Evolutionary conservation across 2,113 vertebrate species (phyloP).

Genomic region (Caranx ignobilis): DNA sequence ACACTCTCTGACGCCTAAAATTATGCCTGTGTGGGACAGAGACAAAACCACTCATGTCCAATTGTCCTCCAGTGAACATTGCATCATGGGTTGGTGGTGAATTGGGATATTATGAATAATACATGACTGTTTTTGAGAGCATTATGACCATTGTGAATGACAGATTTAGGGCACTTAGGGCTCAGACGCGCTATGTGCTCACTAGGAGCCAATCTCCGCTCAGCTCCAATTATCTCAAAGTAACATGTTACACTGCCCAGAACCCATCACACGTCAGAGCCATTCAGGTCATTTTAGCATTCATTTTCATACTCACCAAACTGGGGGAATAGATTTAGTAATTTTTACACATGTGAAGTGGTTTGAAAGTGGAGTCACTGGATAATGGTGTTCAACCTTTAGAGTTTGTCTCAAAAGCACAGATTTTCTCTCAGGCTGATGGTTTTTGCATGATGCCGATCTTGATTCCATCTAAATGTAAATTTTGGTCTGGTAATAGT

Average conservation of each 20-base stretch:
- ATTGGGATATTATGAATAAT: constrained; percentile 64
- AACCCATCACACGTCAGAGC: constrained; percentile 43
- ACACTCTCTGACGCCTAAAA: constrained; percentile 35
- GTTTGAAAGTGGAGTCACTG: constrained; percentile 42
- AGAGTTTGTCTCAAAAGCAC: constrained; percentile 19
- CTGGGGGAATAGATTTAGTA: constrained; percentile 15
- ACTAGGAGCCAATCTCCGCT: constrained; percentile 39
- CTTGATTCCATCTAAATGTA: constrained; percentile 48
- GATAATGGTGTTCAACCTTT: constrained; percentile 39
- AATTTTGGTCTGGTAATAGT: constrained; percentile 10
- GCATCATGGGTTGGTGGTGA: constrained; percentile 32
- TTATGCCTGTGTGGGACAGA: constrained; percentile 31
- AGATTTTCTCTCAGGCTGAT: constrained; percentile 14
- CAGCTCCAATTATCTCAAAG: constrained; percentile 64
- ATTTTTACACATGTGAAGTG: constrained; percentile 41
- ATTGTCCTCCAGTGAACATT: constrained; percentile 12
- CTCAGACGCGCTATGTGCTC: constrained; percentile 26
- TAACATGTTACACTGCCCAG: constrained; percentile 47
- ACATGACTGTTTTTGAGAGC: constrained; percentile 55
- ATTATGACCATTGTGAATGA: constrained; percentile 60
- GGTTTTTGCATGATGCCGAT: constrained; percentile 17
- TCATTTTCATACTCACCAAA: constrained; percentile 24
- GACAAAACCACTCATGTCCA: constrained; percentile 32
- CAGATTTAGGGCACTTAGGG: constrained; percentile 55
- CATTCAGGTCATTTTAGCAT: constrained; percentile 37